phyloP scores from a whole-genome alignment of 2,888 invertebrate species.

The Agelastica alni region DNA sequence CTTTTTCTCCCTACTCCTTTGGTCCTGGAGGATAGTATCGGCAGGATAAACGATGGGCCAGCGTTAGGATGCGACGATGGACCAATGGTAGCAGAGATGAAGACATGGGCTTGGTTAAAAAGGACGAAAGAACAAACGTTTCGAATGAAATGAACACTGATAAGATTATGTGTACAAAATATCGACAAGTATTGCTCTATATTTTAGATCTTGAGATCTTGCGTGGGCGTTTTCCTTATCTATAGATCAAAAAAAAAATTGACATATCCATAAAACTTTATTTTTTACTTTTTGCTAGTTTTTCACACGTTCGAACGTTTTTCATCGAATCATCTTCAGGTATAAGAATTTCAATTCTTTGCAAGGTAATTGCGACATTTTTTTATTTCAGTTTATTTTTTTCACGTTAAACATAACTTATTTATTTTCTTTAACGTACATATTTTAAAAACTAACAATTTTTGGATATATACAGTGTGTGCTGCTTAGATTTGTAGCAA shows the following conservation, averaged over 20 bases:
- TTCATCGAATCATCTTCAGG: too few relatives aligned
- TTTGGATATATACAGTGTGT: too few relatives aligned
- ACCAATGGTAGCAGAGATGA: conserved; percentile 29
- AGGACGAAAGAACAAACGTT: conserved; percentile 9
- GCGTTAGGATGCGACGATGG: conserved; percentile 31
- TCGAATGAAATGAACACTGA: background rate
- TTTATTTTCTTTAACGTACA: too few relatives aligned
- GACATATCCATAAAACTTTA: background rate
- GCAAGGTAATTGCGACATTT: too few relatives aligned
- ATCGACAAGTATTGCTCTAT: background rate
- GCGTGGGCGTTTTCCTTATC: conserved; percentile 5
- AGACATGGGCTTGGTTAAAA: conserved; percentile 20
- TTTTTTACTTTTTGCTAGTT: background rate
- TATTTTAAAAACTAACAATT: too few relatives aligned
- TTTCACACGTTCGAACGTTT: too few relatives aligned
- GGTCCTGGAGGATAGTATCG: conserved; percentile 48
- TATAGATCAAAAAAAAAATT: background rate
- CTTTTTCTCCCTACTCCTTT: conserved; percentile 42
- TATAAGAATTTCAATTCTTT: too few relatives aligned
- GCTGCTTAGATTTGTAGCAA: too few relatives aligned
- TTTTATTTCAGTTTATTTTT: too few relatives aligned
- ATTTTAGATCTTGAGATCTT: background rate
- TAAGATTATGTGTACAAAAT: background rate
- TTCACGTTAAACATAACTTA: too few relatives aligned
- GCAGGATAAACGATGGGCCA: conserved; percentile 32